Evolutionary conservation across 1,140 invertebrate species (phyloP), one percentile per base, ranked within the genome.

Genomic region (Rhyzopertha dominica): DNA sequence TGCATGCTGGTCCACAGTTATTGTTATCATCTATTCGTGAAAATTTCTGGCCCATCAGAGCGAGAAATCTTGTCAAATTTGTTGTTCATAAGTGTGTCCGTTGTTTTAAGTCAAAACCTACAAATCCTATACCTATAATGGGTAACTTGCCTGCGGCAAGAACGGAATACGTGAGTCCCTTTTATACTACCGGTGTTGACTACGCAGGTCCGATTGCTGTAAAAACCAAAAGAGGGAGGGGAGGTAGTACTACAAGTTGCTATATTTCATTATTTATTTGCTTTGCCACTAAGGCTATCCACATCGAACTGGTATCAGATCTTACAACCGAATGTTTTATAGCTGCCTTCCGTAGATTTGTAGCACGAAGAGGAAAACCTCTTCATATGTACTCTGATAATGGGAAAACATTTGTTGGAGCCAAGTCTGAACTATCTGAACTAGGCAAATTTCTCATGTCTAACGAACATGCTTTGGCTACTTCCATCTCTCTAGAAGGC

Each of bases 331-430:
- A 57, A 31, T 25, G 39, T 10, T 49, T 54, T 47, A 16, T 58
- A 29, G 16, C 47, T 26, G 23, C 32, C 0, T 28, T 57, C 8
- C 20, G 31, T 0, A 8, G 53, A 7, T 62, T 62, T 26, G 46
- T 54, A n/a, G 17, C 54, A 0, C 32, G 56, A 5, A 39, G 59
- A 18, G 54, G 56, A 5, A 54, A 49, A 20, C 51, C 42, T 61
- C 60, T 63, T 64, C 61, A 65, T 43, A 57, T 69, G 62, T 67
- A 67, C 65, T 67, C 49, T 3, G 63, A 69, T 24, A 59, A 61
- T 32, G 64, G 52, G 0, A 67, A 59, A 1, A 69, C 62, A 31
- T 65, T 67, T 36, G 40, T 59, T 1, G 55, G 62, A 8, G 62
- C 59, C 2, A 44, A 49, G 7, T 39, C 43, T 2, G 20, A 54